These are phyloP conservation scores for Thymallus thymallus DNA, from an alignment of 2,113 vertebrate species.

Conservation along the genomic window DNA sequence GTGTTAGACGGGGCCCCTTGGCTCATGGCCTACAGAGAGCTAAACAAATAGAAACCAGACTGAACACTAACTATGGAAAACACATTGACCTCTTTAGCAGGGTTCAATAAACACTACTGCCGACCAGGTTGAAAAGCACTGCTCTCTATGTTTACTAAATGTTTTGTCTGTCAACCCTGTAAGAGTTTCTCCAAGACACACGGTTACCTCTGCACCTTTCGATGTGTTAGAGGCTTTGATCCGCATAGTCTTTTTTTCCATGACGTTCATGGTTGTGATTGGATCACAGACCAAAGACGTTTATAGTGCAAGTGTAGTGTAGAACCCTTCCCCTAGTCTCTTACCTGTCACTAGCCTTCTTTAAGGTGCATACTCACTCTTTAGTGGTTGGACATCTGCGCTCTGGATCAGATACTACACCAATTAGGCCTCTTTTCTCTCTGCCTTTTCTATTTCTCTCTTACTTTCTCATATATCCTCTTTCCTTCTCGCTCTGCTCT, in stretches of 20 bases:
- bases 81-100: too few relatives aligned
- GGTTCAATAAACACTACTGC: too few relatives aligned
- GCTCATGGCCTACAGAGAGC: too few relatives aligned
- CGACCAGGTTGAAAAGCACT: too few relatives aligned
- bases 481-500: not conserved
- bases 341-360: not conserved
- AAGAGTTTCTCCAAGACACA: not conserved
- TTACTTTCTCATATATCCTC: not conserved
- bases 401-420: conserved; percentile 27
- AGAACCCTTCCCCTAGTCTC: not conserved
- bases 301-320: not conserved
- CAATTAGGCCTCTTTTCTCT: conserved; percentile 15
- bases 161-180: too few relatives aligned
- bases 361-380: not conserved
- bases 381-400: conserved; percentile 27
- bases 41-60: too few relatives aligned
- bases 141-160: too few relatives aligned
- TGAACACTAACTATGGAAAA: too few relatives aligned
- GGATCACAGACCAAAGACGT: too few relatives aligned
- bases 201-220: not conserved
- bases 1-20: too few relatives aligned
- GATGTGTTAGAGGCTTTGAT: not conserved
- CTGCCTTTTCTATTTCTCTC: not conserved
- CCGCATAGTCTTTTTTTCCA: not conserved
- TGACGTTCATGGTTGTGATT: not conserved